A percentile compares a stretch with the other conserved stretches of the same genome.
Conservation (phyloP, 2,888 invertebrate species). For the Ophonus ardosiacus region DNA sequence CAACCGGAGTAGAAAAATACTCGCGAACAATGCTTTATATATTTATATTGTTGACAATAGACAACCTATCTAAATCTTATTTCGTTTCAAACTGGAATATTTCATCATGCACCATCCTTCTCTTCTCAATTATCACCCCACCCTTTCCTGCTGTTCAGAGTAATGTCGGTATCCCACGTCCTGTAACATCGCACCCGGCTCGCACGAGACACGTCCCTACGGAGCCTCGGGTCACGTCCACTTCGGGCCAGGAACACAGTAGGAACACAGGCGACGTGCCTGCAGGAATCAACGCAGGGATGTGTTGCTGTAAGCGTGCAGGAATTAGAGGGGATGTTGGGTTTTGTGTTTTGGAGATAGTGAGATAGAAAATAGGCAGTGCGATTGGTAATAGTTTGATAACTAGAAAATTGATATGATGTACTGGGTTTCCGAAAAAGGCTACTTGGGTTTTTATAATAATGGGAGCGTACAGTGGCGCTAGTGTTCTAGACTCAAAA, state of each 20-base stretch:
- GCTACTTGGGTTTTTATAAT: no score
- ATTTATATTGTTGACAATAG: no score
- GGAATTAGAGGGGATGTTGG: neutral
- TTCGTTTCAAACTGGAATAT: no score
- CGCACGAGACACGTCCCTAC: slow-evolving; percentile 14
- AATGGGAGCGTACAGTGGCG: no score
- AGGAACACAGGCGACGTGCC: slow-evolving; percentile 23
- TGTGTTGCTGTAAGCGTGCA: slow-evolving; percentile 32
- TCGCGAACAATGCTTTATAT: no score
- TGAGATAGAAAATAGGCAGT: neutral
- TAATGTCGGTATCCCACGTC: neutral
- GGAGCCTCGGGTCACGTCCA: neutral
- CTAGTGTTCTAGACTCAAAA: no score
- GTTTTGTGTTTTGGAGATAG: neutral
- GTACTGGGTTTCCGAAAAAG: no score
- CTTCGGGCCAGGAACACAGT: neutral
- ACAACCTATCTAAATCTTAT: no score
- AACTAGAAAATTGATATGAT: no score
- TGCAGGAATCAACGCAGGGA: neutral
- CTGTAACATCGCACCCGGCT: neutral
- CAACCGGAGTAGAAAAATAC: no score
- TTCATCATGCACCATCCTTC: neutral
- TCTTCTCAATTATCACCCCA: neutral
- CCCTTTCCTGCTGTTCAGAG: neutral
- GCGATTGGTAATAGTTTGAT: neutral